These are phyloP conservation scores for Gulo gulo DNA, from an alignment of 2,113 vertebrate genomes.

Conservation along the genomic window DNA sequence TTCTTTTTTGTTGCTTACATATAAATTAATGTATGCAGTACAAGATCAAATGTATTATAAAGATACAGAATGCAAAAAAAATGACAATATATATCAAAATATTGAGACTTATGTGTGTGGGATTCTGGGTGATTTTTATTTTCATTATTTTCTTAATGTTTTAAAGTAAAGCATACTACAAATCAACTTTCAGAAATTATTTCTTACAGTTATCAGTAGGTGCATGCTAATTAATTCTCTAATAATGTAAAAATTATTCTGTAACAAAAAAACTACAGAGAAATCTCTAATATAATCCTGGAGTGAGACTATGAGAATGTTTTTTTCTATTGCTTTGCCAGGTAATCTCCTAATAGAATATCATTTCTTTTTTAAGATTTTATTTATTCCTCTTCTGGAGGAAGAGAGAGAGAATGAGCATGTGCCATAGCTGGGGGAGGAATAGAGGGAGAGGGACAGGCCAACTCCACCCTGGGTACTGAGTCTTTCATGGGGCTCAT, in stretches of 20 bases:
- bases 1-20: neutral
- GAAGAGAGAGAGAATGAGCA: neutral
- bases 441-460: neutral
- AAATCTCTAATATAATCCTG: neutral
- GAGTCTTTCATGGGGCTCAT: no score
- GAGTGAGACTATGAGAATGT: neutral
- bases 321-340: neutral
- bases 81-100: neutral
- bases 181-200: neutral
- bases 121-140: neutral
- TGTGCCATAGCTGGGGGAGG: neutral
- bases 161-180: neutral
- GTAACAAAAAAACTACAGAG: neutral
- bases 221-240: neutral
- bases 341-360: neutral
- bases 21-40: neutral
- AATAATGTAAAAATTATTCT: neutral
- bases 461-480: neutral
- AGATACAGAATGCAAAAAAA: neutral
- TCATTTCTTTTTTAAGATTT: neutral
- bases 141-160: neutral
- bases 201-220: neutral
- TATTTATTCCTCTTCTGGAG: neutral
- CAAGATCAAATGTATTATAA: neutral
- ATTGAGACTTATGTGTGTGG: neutral